phyloP scores from a whole-genome alignment of 2,113 vertebrate genomes.

The Platanista minor region DNA sequence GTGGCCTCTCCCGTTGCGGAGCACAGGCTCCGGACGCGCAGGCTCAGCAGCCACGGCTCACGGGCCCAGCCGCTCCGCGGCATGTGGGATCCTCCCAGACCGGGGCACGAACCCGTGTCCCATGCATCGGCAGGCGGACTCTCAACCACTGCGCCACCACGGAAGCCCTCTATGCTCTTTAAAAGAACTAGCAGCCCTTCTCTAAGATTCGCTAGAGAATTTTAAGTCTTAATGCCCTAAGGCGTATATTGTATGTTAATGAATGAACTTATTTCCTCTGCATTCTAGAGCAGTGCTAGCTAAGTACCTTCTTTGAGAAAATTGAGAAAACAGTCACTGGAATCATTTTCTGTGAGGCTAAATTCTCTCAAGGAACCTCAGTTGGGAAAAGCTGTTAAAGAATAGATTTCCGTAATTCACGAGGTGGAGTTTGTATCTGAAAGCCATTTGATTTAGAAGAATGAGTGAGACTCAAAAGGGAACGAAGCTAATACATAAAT shows the following conservation, averaged over 20 bases:
- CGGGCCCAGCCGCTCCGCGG: no score
- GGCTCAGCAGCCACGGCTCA: no score
- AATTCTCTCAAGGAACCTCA: not conserved
- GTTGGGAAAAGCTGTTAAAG: not conserved
- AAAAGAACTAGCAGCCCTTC: not conserved
- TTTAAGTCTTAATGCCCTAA: not conserved
- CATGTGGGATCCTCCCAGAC: no score
- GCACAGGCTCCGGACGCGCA: no score
- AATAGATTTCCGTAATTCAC: constrained; percentile 38
- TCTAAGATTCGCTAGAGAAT: not conserved
- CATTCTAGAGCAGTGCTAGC: not conserved
- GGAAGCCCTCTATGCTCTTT: not conserved
- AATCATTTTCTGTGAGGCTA: constrained; percentile 26
- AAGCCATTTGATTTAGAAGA: constrained; percentile 52
- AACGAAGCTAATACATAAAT: not conserved
- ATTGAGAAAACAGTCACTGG: not conserved
- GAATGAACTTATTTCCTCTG: not conserved
- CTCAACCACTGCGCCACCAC: no score
- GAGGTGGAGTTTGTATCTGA: constrained; percentile 15
- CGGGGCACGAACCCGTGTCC: no score
- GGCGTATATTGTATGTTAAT: not conserved
- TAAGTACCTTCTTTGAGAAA: not conserved
- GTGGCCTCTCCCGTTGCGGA: no score
- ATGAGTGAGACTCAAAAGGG: constrained; percentile 16
- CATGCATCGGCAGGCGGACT: no score